These are phyloP conservation scores for Sphaeramia orbicularis DNA, from an alignment of 2,797 vertebrate genomes.

Conservation along the genomic window DNA sequence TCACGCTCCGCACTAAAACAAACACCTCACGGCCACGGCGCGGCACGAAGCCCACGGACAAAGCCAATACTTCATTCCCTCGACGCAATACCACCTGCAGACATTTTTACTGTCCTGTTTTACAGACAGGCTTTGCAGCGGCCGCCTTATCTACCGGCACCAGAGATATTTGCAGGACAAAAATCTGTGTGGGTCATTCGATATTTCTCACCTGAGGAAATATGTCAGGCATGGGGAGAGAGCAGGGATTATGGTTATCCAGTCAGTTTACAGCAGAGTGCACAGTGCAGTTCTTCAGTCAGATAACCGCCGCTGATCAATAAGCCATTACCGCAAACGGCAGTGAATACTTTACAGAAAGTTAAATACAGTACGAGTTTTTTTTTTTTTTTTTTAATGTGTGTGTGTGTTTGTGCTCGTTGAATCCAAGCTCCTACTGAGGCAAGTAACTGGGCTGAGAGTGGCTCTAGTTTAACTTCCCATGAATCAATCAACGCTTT, in stretches of 20 bases:
- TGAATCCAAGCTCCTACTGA: background rate
- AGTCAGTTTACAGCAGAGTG: slow-evolving; percentile 51
- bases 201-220: slow-evolving; percentile 74
- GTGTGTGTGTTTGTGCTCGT: background rate
- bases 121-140: slow-evolving; percentile 62
- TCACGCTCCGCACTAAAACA: slow-evolving; percentile 24
- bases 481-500: slow-evolving; percentile 49
- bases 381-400: background rate
- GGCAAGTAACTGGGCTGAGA: slow-evolving; percentile 19
- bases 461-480: slow-evolving; percentile 30
- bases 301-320: slow-evolving; percentile 69
- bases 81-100: slow-evolving; percentile 57
- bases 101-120: slow-evolving; percentile 78
- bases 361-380: slow-evolving; percentile 34
- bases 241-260: slow-evolving; percentile 71
- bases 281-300: slow-evolving; percentile 43
- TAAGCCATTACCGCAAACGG: slow-evolving; percentile 64
- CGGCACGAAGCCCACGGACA: slow-evolving; percentile 34
- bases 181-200: slow-evolving; percentile 69
- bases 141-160: slow-evolving; percentile 66
- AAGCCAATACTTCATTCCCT: slow-evolving; percentile 53
- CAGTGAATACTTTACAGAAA: slow-evolving; percentile 37
- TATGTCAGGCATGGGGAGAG: slow-evolving; percentile 59
- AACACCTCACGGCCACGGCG: slow-evolving; percentile 38
- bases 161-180: slow-evolving; percentile 75